These are phyloP conservation scores for Neolamprologus variostigma DNA, from an alignment of 2,113 vertebrate genomes.

Conservation along the genomic window DNA sequence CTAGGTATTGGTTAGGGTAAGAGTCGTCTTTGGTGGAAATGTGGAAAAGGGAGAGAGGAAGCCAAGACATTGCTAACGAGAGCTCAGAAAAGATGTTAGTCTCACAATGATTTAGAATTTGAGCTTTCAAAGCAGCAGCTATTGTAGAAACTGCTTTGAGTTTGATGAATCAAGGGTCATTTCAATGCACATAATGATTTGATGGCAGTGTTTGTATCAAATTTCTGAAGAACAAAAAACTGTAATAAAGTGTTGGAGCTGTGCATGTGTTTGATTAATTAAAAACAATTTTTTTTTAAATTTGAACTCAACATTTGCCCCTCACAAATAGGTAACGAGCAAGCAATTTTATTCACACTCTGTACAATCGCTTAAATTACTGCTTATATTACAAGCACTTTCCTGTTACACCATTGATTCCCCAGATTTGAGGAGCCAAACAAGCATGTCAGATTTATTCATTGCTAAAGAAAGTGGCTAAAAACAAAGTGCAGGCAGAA, in stretches of 20 bases:
- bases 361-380: background rate
- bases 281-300: no score
- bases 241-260: background rate
- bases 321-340: background rate
- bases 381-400: background rate
- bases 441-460: background rate
- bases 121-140: background rate
- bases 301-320: background rate
- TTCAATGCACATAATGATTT: background rate
- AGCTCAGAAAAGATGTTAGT: background rate
- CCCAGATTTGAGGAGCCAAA: background rate
- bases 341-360: background rate
- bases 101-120: background rate
- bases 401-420: background rate
- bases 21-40: background rate
- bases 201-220: background rate
- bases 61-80: background rate
- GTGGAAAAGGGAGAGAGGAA: background rate
- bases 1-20: background rate
- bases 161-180: background rate
- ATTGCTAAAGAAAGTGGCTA: background rate
- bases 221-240: background rate
- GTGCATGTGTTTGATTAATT: background rate
- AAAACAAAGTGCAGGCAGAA: constrained; percentile 42
- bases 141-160: background rate